These are phyloP conservation scores for Anser cygnoides DNA, from an alignment of 2,113 vertebrate species.

Conservation along the genomic window DNA sequence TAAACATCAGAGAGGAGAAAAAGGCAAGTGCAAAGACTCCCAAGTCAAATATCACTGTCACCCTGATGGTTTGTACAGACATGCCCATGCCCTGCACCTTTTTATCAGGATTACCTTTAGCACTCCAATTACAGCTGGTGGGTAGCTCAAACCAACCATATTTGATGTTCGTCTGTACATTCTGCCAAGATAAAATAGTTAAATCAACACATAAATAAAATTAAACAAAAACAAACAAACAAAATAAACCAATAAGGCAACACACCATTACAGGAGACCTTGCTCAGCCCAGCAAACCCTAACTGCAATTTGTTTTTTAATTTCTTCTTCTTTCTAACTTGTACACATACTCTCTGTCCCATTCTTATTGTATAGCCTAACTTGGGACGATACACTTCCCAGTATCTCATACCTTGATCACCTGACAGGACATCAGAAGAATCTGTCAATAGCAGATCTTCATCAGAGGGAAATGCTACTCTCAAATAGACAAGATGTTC, in stretches of 20 bases:
- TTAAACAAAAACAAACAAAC: neutral
- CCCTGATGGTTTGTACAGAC: neutral
- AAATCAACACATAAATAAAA: neutral
- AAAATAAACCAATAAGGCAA: neutral
- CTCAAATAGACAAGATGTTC: neutral
- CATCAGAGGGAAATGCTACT: neutral
- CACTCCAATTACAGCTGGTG: conserved; percentile 91
- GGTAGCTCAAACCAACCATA: conserved; percentile 98
- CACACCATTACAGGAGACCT: neutral
- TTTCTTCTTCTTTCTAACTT: neutral
- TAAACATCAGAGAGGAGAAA: neutral
- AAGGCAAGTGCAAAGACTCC: neutral
- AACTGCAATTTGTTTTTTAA: neutral
- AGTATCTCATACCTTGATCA: neutral
- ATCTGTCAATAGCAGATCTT: neutral
- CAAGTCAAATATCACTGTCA: neutral
- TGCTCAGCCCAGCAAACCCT: neutral
- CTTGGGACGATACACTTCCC: too few species aligned
- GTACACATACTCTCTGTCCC: neutral
- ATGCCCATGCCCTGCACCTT: neutral
- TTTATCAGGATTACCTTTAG: conserved; percentile 86
- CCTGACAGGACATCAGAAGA: neutral
- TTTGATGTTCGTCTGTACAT: conserved; percentile 98
- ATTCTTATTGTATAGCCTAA: neutral
- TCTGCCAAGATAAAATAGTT: conserved; percentile 81